Evolutionary conservation across 2,797 vertebrate genomes (phyloP).

Genomic region (Tragelaphus eurycerus): DNA sequence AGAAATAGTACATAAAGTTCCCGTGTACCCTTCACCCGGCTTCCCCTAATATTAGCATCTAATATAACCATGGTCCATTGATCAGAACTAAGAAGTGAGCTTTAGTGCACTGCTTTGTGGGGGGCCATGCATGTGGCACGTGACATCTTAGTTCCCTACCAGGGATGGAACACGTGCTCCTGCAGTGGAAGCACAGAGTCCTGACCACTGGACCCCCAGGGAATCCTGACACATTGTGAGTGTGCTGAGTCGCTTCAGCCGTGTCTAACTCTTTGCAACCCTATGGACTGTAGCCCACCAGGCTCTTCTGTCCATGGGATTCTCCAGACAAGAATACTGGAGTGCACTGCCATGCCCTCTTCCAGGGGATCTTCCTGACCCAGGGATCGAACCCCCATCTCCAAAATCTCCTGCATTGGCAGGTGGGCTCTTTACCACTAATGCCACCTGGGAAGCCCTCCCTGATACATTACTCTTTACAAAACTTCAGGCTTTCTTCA

Average conservation of each 20-base stretch:
- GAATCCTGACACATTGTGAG: background rate
- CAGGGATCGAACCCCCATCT: background rate
- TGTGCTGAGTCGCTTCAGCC: background rate
- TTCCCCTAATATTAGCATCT: background rate
- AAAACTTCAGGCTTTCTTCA: background rate
- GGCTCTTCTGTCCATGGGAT: background rate
- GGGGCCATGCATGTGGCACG: background rate
- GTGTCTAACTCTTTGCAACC: background rate
- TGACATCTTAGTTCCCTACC: background rate
- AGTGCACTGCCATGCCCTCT: background rate
- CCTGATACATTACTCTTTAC: background rate
- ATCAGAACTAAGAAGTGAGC: background rate
- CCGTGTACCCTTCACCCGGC: background rate
- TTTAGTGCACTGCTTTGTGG: fast-evolving
- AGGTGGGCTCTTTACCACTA: background rate
- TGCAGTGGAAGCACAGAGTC: background rate
- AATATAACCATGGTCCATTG: background rate
- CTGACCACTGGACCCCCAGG: background rate
- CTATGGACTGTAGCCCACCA: background rate
- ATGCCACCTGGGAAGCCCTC: background rate
- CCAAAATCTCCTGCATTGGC: background rate
- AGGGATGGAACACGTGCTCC: fast-evolving
- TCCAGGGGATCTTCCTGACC: background rate
- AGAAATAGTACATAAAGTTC: background rate
- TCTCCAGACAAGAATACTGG: background rate